These are phyloP conservation scores for Fopius arisanus DNA, from an alignment of 1,140 invertebrate species.

Conservation along the genomic window DNA sequence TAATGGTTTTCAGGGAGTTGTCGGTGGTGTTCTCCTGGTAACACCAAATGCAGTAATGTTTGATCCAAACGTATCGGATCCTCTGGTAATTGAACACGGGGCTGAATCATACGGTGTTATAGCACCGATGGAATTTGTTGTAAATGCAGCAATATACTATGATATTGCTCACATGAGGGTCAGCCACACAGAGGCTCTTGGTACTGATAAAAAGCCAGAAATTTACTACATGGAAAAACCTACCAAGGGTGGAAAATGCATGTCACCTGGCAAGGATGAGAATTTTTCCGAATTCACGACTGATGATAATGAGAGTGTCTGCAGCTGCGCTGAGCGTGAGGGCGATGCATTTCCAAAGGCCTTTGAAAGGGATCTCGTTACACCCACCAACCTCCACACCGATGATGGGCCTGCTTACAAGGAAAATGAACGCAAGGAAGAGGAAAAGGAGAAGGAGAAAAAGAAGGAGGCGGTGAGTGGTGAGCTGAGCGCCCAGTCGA, in stretches of 20 bases:
- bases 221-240: constrained; percentile 82
- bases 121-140: constrained; percentile 96
- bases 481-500: constrained; percentile 46
- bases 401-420: constrained; percentile 38
- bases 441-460: constrained; percentile 36
- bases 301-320: constrained; percentile 66
- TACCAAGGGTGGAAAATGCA: constrained; percentile 60
- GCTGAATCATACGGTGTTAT: constrained; percentile 96
- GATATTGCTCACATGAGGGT: constrained; percentile 95
- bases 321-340: constrained; percentile 72
- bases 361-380: constrained; percentile 82
- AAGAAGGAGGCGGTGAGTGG: constrained; percentile 36
- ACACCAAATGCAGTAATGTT: constrained; percentile 99
- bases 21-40: constrained; percentile 91
- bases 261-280: constrained; percentile 74
- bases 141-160: constrained; percentile 93
- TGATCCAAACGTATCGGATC: constrained; percentile 96
- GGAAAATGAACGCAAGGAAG: constrained; percentile 53
- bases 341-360: constrained; percentile 87
- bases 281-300: constrained; percentile 75
- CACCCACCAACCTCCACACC: constrained; percentile 68
- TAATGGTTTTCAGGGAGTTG: constrained; percentile 79
- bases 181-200: constrained; percentile 66
- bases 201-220: constrained; percentile 71
- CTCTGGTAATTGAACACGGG: constrained; percentile 94